Base-by-base conservation (phyloP, 2,888 invertebrate species). In the Drosophila suboccidentalis region DNA sequence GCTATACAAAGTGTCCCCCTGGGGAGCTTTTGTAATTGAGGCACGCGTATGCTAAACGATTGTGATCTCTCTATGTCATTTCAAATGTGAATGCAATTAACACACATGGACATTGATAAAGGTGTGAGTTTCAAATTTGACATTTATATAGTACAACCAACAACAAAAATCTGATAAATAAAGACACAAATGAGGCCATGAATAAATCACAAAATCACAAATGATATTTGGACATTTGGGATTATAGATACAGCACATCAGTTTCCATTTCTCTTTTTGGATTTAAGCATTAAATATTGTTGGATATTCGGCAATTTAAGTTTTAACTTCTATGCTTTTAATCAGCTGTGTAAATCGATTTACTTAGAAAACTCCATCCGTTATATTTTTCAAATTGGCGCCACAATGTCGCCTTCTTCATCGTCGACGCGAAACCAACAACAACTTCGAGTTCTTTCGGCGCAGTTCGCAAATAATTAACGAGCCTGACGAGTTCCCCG, bases 41-140 rank as follows among this genome's bases (percentile, higher is more conserved):
- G 73, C 82, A 79, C 82, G 86, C 78, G 78, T 78, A 70, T 69
- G 72, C 53, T 66, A 83, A 85, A 78, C 73, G 86, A 83, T 82
- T 83, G 76, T 68, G 76, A 82, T 86, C 81, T 81, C 81, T 81
- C 26, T 49, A 55, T 67, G 64, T 63, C 75, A 75, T 62, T 78
- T 78, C 59, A 63, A 82, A 83, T 81, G 77, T 46, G 75, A 77
- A 80, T 82, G 83, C 86, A 82, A 82, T 82, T 82, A 82, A 86
- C 77, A 69, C 19, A 19, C 19, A 19, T 19, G 60, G 53, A 26
- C 36, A 61, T 13, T 26, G 43, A 29, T 32, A 43, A 65, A 65
- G 59, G 60, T 60, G 63, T 11, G 11, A 29, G 36, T 29, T 46
- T 11, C n/a, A 22, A 50, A 32, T 55, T 44, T 57, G 26, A 38